A percentile compares a stretch with the other conserved stretches of the same genome.
Conservation (phyloP, 1,140 invertebrate genomes). For the Procambarus clarkii region DNA sequence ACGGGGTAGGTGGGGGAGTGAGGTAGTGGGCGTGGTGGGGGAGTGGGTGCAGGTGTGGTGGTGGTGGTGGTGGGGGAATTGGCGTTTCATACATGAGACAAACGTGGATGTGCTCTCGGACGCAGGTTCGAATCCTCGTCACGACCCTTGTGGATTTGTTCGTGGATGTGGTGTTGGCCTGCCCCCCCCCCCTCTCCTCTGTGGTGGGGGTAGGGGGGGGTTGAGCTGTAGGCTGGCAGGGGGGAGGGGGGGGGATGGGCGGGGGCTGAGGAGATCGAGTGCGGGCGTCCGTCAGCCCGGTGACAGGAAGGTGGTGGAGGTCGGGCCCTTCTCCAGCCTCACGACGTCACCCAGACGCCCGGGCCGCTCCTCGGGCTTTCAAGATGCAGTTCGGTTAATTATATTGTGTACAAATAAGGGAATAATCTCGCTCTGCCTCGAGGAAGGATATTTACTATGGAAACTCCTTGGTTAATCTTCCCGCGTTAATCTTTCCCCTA, state of each 20-base stretch:
- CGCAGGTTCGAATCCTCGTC: no score
- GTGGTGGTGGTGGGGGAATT: background rate
- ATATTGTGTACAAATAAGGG: background rate
- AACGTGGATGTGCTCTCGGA: no score
- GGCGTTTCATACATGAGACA: no score
- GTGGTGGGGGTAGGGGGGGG: no score
- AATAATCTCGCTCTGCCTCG: background rate
- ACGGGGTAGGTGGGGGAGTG: no score
- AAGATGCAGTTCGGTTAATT: background rate
- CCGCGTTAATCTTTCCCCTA: no score
- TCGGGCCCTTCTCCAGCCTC: background rate
- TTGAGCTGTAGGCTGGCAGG: background rate
- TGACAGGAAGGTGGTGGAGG: background rate
- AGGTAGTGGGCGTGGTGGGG: no score
- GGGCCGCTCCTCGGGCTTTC: background rate
- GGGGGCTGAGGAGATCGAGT: background rate
- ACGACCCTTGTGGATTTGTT: no score
- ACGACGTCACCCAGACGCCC: background rate
- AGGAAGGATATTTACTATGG: background rate
- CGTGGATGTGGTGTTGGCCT: no score
- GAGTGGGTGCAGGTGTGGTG: background rate
- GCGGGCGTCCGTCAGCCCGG: background rate
- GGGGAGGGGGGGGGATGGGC: background rate
- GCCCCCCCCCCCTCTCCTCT: no score
- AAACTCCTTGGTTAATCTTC: background rate